These are phyloP conservation scores for Tadarida brasiliensis DNA, from an alignment of 2,797 vertebrate species.

Conservation along the genomic window DNA sequence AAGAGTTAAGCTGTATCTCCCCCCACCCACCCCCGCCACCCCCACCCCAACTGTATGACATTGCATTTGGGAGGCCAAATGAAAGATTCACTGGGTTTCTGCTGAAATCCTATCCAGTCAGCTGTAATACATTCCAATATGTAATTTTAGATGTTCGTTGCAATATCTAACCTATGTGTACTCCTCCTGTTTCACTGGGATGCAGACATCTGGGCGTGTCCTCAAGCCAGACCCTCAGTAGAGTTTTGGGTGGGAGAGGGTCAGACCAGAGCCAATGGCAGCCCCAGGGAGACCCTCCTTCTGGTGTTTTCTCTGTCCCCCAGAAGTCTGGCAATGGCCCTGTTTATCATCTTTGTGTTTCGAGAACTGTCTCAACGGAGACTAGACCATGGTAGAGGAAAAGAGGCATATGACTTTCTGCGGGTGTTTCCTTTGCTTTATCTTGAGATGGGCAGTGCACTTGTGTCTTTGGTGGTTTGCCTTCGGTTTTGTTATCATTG, in stretches of 20 bases:
- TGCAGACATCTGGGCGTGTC: neutral
- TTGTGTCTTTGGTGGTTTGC: neutral
- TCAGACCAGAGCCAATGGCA: neutral
- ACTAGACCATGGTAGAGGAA: neutral
- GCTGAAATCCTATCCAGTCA: neutral
- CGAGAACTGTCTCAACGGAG: neutral
- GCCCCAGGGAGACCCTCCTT: neutral
- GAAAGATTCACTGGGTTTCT: neutral
- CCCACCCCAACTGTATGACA: neutral
- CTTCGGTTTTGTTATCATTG: neutral
- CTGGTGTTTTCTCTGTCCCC: neutral
- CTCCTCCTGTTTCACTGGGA: neutral
- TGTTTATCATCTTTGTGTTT: neutral
- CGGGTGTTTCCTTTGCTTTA: neutral
- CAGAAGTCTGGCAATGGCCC: neutral
- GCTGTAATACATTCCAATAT: neutral
- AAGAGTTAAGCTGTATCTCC: neutral
- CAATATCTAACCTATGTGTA: neutral
- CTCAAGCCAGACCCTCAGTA: neutral
- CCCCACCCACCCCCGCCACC: accelerated
- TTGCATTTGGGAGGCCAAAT: neutral
- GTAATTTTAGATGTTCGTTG: neutral
- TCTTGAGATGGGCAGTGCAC: neutral
- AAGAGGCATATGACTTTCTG: neutral
- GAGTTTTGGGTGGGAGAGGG: neutral